Percentiles rank a stretch among this genome's conserved stretches.
Evolutionary conservation across 2,113 vertebrate genomes (phyloP).

Genomic region (Gila orcuttii): DNA sequence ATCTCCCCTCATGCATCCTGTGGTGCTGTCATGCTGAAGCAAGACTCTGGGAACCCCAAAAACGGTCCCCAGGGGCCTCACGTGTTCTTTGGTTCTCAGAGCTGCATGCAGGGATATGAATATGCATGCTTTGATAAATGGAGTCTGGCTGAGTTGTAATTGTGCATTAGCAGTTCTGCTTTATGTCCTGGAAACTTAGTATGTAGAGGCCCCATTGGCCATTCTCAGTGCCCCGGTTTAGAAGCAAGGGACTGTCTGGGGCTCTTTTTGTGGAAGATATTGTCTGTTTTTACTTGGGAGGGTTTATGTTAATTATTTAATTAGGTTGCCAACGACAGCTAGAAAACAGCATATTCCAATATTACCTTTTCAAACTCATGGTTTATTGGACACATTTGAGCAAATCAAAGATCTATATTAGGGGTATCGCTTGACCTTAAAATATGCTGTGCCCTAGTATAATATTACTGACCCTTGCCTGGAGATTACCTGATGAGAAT

Average conservation of each 20-base stretch:
- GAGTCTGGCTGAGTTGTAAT: conserved; percentile 52
- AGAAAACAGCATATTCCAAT: no score
- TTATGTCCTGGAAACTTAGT: conserved; percentile 49
- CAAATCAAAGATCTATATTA: no score
- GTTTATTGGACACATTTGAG: no score
- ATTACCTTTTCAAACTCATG: no score
- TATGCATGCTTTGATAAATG: conserved; percentile 64
- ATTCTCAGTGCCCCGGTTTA: conserved; percentile 53
- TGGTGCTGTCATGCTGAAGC: conserved; percentile 19
- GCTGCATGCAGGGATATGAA: conserved; percentile 62
- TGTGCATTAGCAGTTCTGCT: conserved; percentile 48
- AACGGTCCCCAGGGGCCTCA: conserved; percentile 44
- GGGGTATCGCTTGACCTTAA: no score
- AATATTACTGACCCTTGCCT: no score
- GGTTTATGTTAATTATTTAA: conserved; percentile 22
- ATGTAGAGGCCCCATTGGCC: conserved; percentile 37
- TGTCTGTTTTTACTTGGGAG: conserved; percentile 47
- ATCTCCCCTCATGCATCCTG: conserved; percentile 14
- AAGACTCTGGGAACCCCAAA: conserved; percentile 38
- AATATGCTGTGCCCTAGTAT: no score
- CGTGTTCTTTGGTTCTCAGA: conserved; percentile 53
- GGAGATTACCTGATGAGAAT: no score
- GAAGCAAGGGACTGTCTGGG: conserved; percentile 56
- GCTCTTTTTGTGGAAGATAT: conserved; percentile 23
- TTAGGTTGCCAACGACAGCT: background rate